Base-by-base conservation (phyloP, 2,888 invertebrate genomes). In the Sarcophaga rosellei region DNA sequence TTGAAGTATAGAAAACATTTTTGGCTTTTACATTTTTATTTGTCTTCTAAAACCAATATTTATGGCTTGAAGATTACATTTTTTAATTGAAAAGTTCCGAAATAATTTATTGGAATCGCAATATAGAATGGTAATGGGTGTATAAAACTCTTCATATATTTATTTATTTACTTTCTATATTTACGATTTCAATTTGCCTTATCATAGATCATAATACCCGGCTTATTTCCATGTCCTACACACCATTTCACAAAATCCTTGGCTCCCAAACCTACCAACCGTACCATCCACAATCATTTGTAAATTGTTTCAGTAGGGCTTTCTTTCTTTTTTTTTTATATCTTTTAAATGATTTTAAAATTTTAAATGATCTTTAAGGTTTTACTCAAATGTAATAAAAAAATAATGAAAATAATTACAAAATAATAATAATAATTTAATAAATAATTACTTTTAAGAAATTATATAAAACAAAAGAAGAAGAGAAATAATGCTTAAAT, bases 321-420 rank as follows among this genome's bases (percentile, higher is more conserved):
- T 73, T 73, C 21, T 65, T 70, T 69, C 0, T 35, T 35, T 35
- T 35, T 6, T 25, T 35, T 35, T 35, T 65, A 63, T 57, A 72
- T 25, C 65, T 70, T 74, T 63, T 57, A 20, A 62, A 79, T 45
- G 62, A 61, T 47, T 72, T 65, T 25, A 44, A 63, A 59, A 59
- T 70, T 20, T 73, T 21, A 47, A 73, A 66, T 62, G 15, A 35
- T 57, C 4, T 65, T 65, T 63, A 72, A 79, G 23, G 25, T 65
- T 65, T 79, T 79, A 79, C 53, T 72, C 63, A 72, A 72, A 61
- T 73, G 53, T 77, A 53, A 66, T 74, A 72, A 74, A 74, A 53
- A 76, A 62, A 45, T 62, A 62, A 62, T 23, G 59, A 73, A 47
- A 53, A 65, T 15, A 57, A 2, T 65, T 53, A 65, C 23, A 45